Percentiles rank a stretch among this genome's conserved stretches.
These are phyloP conservation scores for Dendrophyllia cribrosa DNA, from an alignment of 64 coral and sea anemone species.

Conservation along the genomic window DNA sequence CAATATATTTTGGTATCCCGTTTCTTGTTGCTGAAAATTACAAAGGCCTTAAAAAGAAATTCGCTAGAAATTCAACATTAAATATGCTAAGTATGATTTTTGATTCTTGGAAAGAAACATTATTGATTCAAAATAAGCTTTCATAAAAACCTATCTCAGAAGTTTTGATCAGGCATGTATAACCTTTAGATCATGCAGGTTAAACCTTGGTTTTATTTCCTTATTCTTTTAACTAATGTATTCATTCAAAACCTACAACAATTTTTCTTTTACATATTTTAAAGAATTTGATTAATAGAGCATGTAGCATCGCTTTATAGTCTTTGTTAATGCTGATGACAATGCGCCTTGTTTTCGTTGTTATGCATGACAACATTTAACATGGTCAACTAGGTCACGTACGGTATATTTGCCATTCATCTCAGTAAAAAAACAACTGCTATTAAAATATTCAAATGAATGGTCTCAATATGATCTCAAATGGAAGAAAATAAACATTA, in stretches of 20 bases:
- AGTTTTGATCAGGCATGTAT: background rate
- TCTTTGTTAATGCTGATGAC: background rate
- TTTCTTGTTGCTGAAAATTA: background rate
- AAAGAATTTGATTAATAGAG: too few relatives aligned
- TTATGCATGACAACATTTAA: background rate
- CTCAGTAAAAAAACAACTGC: background rate
- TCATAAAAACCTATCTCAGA: background rate
- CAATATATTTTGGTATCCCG: background rate
- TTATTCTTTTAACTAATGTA: background rate
- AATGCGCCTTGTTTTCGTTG: background rate
- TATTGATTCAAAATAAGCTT: background rate
- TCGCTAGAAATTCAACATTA: background rate
- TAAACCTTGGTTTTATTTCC: background rate
- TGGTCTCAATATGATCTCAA: too few relatives aligned
- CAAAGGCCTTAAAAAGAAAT: too few relatives aligned
- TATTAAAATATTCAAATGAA: background rate
- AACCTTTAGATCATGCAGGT: background rate
- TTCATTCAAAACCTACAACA: background rate
- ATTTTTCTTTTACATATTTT: background rate
- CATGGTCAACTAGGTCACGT: background rate
- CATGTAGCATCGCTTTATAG: background rate
- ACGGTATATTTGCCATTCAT: background rate
- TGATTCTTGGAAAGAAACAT: conserved; percentile 28
- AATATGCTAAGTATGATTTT: background rate
- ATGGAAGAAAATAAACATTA: too few relatives aligned